Evolutionary conservation across 2,888 invertebrate species (phyloP).

Genomic region (Rhogogaster chlorosoma): DNA sequence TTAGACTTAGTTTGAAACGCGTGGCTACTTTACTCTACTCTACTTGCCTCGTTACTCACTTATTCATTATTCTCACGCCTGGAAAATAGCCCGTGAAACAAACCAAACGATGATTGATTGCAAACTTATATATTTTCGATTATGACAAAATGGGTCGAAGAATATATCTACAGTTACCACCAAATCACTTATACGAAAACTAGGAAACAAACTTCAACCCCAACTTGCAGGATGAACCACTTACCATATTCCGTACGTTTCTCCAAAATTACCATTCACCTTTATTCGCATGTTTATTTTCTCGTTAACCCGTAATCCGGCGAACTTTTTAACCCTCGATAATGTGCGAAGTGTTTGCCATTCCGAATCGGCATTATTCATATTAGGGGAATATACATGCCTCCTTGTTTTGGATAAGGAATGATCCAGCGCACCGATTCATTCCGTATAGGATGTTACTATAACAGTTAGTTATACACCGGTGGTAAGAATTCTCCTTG

Average conservation of each 20-base stretch:
- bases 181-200: neutral
- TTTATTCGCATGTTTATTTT: neutral
- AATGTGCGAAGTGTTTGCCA: neutral
- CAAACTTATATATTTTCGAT: conserved; percentile 55
- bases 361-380: neutral
- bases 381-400: neutral
- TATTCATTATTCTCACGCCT: conserved; percentile 58
- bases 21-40: conserved; percentile 29
- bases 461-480: conserved; percentile 15
- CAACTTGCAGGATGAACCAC: neutral
- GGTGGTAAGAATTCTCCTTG: conserved; percentile 61
- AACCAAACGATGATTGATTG: conserved; percentile 35
- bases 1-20: conserved; percentile 32
- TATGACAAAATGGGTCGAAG: neutral
- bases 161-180: neutral
- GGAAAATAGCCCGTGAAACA: conserved; percentile 51
- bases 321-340: neutral
- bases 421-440: neutral
- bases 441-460: neutral
- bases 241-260: neutral
- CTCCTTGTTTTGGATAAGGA: neutral
- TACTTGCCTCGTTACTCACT: conserved; percentile 60
- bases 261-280: neutral
- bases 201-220: neutral
- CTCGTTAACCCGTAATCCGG: neutral